Evolutionary conservation across 2,797 vertebrate genomes (phyloP).

Genomic region (Chromobotia macracanthus): DNA sequence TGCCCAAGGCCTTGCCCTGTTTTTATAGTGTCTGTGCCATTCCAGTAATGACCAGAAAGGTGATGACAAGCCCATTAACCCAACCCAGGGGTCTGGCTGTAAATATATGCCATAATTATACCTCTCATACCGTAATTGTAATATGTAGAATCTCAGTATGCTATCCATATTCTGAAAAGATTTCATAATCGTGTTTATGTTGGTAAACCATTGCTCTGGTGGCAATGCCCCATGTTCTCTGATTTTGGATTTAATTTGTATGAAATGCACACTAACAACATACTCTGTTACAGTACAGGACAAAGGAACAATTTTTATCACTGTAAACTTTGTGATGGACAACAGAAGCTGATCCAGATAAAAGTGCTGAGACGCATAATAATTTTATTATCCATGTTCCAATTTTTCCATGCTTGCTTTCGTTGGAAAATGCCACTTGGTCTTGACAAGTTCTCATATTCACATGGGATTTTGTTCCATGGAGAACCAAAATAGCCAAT

Average conservation of each 20-base stretch:
- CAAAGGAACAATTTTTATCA: too few species aligned
- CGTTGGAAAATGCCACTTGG: conserved; percentile 17
- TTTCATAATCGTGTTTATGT: conserved; percentile 12
- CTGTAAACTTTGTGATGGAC: too few species aligned
- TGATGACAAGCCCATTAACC: conserved; percentile 31
- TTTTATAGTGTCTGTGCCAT: conserved; percentile 58
- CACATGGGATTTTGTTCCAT: background rate
- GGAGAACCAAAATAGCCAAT: conserved; percentile 58
- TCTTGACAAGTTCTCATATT: conserved; percentile 30
- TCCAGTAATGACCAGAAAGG: conserved; percentile 43
- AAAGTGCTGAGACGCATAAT: background rate
- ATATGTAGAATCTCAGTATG: background rate
- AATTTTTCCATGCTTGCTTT: conserved; percentile 1
- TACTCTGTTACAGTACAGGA: too few species aligned
- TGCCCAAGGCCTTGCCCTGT: conserved; percentile 72
- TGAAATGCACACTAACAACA: too few species aligned
- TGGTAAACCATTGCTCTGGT: background rate
- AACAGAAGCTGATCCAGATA: too few species aligned
- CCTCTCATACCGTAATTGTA: background rate
- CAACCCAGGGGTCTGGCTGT: background rate
- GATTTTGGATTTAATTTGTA: conserved; percentile 33
- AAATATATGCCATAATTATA: conserved; percentile 21
- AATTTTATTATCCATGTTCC: background rate
- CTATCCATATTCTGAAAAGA: background rate
- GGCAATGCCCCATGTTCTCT: conserved; percentile 12